phyloP scores from a whole-genome alignment of 2,113 vertebrate species.

The Bujurquina vittata region DNA sequence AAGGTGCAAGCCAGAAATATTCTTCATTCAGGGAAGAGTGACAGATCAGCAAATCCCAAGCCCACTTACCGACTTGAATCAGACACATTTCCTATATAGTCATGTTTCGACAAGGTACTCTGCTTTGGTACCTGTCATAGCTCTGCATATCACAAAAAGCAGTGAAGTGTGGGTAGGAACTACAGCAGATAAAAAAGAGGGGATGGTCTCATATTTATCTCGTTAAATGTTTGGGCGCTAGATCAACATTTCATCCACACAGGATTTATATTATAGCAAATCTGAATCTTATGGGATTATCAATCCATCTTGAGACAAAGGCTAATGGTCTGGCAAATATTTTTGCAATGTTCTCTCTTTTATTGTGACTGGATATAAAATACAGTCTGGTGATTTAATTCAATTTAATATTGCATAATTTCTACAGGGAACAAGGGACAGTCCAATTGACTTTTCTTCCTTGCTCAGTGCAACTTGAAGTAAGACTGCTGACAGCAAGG shows the following conservation, averaged over 20 bases:
- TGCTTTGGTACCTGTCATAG: constrained; percentile 64
- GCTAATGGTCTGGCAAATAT: background rate
- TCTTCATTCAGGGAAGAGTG: constrained; percentile 42
- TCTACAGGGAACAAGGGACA: no score
- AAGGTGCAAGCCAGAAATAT: constrained; percentile 32
- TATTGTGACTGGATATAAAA: no score
- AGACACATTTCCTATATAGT: constrained; percentile 49
- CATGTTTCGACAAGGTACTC: constrained; percentile 58
- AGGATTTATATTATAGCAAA: background rate
- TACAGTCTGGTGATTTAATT: no score
- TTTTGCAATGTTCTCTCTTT: background rate
- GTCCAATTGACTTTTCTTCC: no score
- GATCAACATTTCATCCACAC: background rate
- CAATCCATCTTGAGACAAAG: background rate
- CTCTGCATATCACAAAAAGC: constrained; percentile 48
- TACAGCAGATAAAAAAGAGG: background rate
- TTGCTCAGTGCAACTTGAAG: no score
- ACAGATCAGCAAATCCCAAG: constrained; percentile 56
- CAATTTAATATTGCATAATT: no score
- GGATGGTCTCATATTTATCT: background rate
- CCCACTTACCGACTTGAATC: constrained; percentile 54
- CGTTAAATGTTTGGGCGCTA: background rate
- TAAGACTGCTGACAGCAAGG: no score
- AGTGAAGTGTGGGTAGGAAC: constrained; percentile 16
- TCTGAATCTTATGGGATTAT: background rate